Percentiles rank a stretch among this genome's conserved stretches.
Evolutionary conservation across 2,797 vertebrate species (phyloP).

Genomic region (Odontamblyopus lacepedii): DNA sequence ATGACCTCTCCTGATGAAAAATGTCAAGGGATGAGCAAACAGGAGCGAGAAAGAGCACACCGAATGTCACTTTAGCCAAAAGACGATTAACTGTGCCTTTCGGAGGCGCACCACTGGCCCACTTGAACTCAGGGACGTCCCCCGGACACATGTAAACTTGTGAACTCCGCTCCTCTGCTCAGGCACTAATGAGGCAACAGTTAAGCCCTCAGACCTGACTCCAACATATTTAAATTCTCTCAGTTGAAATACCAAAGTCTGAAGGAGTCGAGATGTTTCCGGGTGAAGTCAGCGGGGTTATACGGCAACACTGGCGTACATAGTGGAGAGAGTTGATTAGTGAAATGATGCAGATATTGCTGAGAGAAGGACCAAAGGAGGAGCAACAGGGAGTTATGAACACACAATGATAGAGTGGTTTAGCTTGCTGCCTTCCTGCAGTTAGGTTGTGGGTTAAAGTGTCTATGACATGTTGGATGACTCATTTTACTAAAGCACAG

Average conservation of each 20-base stretch:
- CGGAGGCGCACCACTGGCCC: conserved; percentile 28
- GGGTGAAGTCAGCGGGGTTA: background rate
- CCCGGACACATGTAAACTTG: conserved; percentile 24
- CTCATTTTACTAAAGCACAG: no score
- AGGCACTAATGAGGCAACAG: conserved; percentile 13
- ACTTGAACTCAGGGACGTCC: conserved; percentile 27
- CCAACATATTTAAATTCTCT: background rate
- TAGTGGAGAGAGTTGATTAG: background rate
- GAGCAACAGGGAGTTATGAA: background rate
- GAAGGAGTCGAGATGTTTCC: background rate
- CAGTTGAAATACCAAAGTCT: background rate
- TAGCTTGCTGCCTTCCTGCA: background rate
- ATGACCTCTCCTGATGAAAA: conserved; percentile 73
- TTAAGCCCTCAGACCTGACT: background rate
- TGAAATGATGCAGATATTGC: background rate
- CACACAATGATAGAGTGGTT: background rate
- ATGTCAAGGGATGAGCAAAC: conserved; percentile 53
- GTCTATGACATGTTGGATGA: no score
- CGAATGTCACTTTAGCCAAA: conserved; percentile 58
- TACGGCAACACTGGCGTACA: background rate
- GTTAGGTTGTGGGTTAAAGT: background rate
- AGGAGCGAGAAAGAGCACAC: conserved; percentile 47
- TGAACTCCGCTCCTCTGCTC: conserved; percentile 7
- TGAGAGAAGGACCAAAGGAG: no score
- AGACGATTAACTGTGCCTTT: conserved; percentile 36